Evolutionary conservation across 2,888 invertebrate genomes (phyloP).

Genomic region (Lepidonotus clava): DNA sequence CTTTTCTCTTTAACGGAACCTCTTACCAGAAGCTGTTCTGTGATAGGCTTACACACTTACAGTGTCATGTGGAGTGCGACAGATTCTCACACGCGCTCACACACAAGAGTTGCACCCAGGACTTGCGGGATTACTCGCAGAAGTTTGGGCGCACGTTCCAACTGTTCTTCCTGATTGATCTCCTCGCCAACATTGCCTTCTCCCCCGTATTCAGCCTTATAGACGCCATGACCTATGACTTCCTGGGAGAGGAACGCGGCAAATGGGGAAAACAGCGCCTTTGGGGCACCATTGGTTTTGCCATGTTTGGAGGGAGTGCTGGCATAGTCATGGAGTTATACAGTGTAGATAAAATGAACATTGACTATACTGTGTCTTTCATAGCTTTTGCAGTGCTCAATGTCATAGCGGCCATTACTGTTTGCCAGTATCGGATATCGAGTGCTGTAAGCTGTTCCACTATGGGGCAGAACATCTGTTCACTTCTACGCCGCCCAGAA

Average conservation of each 20-base stretch:
- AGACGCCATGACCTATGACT: constrained; percentile 92
- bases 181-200: constrained; percentile 90
- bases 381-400: constrained; percentile 84
- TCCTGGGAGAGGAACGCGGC: constrained; percentile 90
- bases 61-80: constrained; percentile 13
- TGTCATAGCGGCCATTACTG: constrained; percentile 87
- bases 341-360: constrained; percentile 56
- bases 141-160: constrained; percentile 83
- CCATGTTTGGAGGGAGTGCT: constrained; percentile 81
- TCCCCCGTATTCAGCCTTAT: constrained; percentile 92
- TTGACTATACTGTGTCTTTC: constrained; percentile 71
- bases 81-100: not conserved
- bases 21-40: constrained; percentile 42
- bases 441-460: constrained; percentile 67
- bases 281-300: constrained; percentile 93
- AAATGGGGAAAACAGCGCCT: constrained; percentile 92
- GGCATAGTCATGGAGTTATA: constrained; percentile 74
- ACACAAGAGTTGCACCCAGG: not conserved
- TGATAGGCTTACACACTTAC: not conserved
- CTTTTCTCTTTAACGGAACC: constrained; percentile 30
- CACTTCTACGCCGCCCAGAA: constrained; percentile 89
- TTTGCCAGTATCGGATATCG: constrained; percentile 78
- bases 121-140: not conserved
- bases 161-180: constrained; percentile 90
- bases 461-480: constrained; percentile 87